Conservation (phyloP, 2,113 vertebrate genomes). For the Natator depressus region DNA sequence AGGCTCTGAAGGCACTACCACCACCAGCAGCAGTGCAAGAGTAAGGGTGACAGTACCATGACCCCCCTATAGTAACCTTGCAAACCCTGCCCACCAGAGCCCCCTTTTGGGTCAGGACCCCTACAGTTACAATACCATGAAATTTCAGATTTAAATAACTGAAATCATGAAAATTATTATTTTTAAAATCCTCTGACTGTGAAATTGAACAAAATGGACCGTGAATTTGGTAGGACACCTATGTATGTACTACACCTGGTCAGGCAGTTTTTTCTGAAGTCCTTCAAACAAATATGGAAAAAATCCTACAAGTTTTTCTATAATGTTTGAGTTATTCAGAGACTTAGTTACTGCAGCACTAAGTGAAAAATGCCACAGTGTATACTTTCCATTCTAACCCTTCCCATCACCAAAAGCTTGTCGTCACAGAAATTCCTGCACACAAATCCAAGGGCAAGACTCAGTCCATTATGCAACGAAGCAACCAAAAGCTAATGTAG, state of each 20-base stretch:
- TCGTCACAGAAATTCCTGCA: background rate
- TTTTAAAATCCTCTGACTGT: no score
- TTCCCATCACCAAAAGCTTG: background rate
- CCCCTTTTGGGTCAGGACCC: no score
- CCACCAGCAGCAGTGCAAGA: no score
- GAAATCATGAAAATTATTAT: no score
- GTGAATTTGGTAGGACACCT: no score
- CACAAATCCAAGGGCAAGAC: background rate
- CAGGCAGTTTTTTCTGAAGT: background rate
- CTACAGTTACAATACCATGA: no score
- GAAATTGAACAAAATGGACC: no score
- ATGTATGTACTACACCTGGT: rapidly evolving
- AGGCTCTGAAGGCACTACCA: no score
- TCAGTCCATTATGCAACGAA: background rate
- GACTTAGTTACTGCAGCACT: background rate
- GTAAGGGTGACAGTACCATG: no score
- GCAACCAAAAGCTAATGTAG: background rate
- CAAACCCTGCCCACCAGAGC: no score
- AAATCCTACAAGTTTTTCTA: background rate
- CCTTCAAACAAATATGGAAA: background rate
- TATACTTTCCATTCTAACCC: background rate
- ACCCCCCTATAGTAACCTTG: no score
- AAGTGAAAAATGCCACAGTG: background rate
- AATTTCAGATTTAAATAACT: no score
- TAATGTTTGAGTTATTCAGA: background rate